These are phyloP conservation scores for Rugalucina vietnamica DNA, from an alignment of 2,888 invertebrate genomes.

Conservation along the genomic window DNA sequence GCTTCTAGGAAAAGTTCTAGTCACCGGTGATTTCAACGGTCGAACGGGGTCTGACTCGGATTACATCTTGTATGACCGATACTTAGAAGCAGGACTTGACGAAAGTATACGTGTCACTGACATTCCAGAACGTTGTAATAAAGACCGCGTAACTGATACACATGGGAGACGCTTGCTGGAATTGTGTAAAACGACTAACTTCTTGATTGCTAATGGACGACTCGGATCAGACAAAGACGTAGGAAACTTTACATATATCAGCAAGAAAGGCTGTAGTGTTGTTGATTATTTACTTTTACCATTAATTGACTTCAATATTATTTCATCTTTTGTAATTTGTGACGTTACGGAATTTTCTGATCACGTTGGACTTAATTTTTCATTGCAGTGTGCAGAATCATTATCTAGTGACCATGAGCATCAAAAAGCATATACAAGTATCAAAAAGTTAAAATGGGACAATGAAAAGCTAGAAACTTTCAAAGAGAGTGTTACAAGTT, in stretches of 20 bases:
- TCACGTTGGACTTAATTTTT: not conserved
- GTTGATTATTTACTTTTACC: constrained; percentile 5
- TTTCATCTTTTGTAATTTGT: not conserved
- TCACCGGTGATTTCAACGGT: not conserved
- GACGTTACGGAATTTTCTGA: not conserved
- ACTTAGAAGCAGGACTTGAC: not conserved
- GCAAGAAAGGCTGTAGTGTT: not conserved
- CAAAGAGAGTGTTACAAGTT: not conserved
- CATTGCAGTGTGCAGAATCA: not conserved
- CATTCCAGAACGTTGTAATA: not conserved
- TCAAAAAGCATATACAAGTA: not conserved
- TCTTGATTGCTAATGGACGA: constrained; percentile 3
- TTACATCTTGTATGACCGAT: constrained; percentile 6
- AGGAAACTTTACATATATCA: not conserved
- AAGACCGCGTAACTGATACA: not conserved
- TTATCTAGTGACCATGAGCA: not conserved
- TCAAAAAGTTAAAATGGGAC: not conserved
- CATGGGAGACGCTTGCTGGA: not conserved
- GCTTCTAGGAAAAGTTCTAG: not conserved
- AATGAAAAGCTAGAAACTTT: not conserved
- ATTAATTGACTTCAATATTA: not conserved
- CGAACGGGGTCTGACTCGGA: not conserved
- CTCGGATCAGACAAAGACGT: not conserved
- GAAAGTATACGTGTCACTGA: not conserved
- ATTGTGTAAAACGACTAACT: not conserved